These are phyloP conservation scores for Aphis craccivora DNA, from an alignment of 1,140 invertebrate species.

Conservation along the genomic window DNA sequence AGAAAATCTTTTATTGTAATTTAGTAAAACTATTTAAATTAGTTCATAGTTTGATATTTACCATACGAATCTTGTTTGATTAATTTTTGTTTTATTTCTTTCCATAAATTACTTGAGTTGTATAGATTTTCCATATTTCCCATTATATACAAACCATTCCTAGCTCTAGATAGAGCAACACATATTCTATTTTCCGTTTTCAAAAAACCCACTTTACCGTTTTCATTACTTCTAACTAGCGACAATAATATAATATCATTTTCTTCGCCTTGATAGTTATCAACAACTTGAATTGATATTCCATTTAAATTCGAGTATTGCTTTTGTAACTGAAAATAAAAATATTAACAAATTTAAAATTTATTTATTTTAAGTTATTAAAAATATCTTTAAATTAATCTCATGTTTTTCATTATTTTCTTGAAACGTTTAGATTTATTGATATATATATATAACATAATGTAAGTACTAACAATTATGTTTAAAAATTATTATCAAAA, in stretches of 20 bases:
- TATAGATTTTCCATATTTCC: constrained; percentile 65
- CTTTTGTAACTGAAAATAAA: constrained; percentile 62
- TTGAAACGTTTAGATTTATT: not conserved
- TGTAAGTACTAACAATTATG: too few relatives aligned
- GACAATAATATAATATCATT: constrained; percentile 84
- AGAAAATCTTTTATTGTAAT: not conserved
- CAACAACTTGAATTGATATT: constrained; percentile 74
- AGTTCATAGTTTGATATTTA: constrained; percentile 43
- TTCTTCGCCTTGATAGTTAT: constrained; percentile 89
- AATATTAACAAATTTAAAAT: constrained; percentile 82
- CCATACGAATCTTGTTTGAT: constrained; percentile 63
- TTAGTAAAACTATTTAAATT: not conserved
- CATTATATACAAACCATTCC: constrained; percentile 73
- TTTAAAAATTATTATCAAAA: too few relatives aligned
- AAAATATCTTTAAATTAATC: constrained; percentile 77
- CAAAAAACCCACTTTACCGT: constrained; percentile 79
- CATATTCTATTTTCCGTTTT: constrained; percentile 74
- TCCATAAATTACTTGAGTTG: constrained; percentile 55
- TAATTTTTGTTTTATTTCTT: constrained; percentile 55
- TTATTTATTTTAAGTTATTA: constrained; percentile 62
- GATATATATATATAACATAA: not conserved
- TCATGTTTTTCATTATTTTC: not conserved
- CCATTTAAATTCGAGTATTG: constrained; percentile 60
- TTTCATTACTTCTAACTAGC: constrained; percentile 77
- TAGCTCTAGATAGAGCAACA: constrained; percentile 83